These are phyloP conservation scores for Crossocerus cetratus DNA, from an alignment of 2,888 invertebrate species.

Conservation along the genomic window DNA sequence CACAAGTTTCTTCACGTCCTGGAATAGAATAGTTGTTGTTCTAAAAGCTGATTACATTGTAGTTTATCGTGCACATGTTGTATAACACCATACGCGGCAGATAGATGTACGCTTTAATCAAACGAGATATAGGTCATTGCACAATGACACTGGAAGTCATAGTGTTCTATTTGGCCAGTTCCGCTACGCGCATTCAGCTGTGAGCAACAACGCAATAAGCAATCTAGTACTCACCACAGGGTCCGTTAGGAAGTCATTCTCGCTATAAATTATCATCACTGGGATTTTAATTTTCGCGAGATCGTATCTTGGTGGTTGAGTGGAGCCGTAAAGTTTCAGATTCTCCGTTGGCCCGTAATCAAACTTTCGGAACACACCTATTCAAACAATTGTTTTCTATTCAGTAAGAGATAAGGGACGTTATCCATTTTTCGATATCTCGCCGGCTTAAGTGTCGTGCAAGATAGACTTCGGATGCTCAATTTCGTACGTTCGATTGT, in stretches of 20 bases:
- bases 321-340: slow-evolving; percentile 77
- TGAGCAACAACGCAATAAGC: neutral
- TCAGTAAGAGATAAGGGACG: too few species aligned
- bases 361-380: slow-evolving; percentile 81
- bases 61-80: too few species aligned
- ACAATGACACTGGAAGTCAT: neutral
- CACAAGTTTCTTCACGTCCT: slow-evolving; percentile 66
- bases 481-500: too few species aligned
- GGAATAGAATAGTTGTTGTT: neutral
- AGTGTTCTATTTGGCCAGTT: neutral
- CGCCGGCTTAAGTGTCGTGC: too few species aligned
- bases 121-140: neutral
- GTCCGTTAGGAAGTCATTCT: slow-evolving; percentile 81
- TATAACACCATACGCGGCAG: too few species aligned
- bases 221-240: slow-evolving; percentile 36
- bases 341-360: slow-evolving; percentile 79
- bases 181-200: too few species aligned
- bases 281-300: slow-evolving; percentile 81
- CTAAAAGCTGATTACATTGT: too few species aligned
- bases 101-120: too few species aligned
- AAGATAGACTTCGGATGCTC: too few species aligned
- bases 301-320: slow-evolving; percentile 80
- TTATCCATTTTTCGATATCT: too few species aligned
- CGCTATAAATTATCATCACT: slow-evolving; percentile 81
- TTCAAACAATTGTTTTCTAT: too few species aligned